A percentile compares a stretch with the other conserved stretches of the same genome.
These are phyloP conservation scores for Acronicta leporina DNA, from an alignment of 2,888 invertebrate species.

Conservation along the genomic window DNA sequence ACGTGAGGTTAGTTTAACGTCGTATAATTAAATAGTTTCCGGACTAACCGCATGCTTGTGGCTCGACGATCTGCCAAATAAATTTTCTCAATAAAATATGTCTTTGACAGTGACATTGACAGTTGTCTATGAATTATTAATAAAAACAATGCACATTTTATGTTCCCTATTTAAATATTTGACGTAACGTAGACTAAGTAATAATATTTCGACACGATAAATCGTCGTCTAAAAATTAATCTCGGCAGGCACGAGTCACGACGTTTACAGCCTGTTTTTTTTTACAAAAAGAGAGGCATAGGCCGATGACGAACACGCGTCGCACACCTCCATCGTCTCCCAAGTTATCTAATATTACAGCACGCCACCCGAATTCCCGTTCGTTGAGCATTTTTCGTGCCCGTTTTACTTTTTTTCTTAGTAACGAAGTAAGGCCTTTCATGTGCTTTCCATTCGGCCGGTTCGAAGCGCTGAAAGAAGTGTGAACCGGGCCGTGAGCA, in stretches of 20 bases:
- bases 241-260: conserved; percentile 11
- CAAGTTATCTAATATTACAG: conserved; percentile 57
- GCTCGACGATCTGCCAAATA: conserved; percentile 16
- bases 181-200: neutral
- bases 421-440: conserved; percentile 81
- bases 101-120: conserved; percentile 38
- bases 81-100: conserved; percentile 18
- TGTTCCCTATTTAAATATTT: conserved; percentile 27
- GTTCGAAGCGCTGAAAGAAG: conserved; percentile 82
- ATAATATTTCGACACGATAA: conserved; percentile 1
- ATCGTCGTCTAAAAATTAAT: neutral
- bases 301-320: conserved; percentile 12
- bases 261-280: conserved; percentile 23
- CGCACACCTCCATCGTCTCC: conserved; percentile 18
- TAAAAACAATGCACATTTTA: conserved; percentile 9
- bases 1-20: conserved; percentile 71
- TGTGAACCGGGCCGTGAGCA: conserved; percentile 82
- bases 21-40: conserved; percentile 71
- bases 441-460: conserved; percentile 85
- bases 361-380: conserved; percentile 60
- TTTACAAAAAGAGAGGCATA: conserved; percentile 25
- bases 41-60: conserved; percentile 53
- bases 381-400: conserved; percentile 62
- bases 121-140: conserved; percentile 32
- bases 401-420: conserved; percentile 73